Evolutionary conservation across 2,113 vertebrate species (phyloP).

Genomic region (Oostethus manadensis): DNA sequence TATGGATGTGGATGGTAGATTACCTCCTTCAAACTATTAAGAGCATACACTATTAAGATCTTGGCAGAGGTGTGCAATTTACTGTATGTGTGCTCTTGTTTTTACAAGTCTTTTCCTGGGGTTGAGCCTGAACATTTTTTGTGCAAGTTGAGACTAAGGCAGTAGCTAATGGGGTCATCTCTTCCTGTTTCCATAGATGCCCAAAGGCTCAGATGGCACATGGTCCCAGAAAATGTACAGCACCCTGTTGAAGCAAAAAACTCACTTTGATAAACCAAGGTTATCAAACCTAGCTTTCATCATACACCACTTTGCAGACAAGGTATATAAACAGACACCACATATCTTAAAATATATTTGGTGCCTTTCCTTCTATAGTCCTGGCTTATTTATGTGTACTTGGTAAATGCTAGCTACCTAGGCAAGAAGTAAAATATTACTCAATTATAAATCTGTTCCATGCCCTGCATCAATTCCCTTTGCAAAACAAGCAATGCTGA

Average conservation of each 20-base stretch:
- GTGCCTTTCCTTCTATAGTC: neutral
- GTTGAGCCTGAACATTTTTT: constrained; percentile 9
- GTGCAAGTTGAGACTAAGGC: constrained; percentile 48
- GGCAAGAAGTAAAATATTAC: neutral
- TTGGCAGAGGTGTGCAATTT: neutral
- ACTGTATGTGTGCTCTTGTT: neutral
- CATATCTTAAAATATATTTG: neutral
- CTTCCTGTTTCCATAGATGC: constrained; percentile 79
- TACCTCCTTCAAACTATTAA: neutral
- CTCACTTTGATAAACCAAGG: constrained; percentile 90
- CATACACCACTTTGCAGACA: constrained; percentile 95
- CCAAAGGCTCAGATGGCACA: constrained; percentile 89
- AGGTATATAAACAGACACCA: constrained; percentile 71
- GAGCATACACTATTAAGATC: neutral
- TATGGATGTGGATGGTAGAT: no score
- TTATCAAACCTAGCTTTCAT: constrained; percentile 94
- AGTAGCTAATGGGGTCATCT: constrained; percentile 42
- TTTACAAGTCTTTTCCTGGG: constrained; percentile 5
- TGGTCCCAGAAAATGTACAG: constrained; percentile 98
- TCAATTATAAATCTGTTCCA: constrained; percentile 5
- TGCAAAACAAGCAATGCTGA: constrained; percentile 15
- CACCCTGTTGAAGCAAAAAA: constrained; percentile 84
- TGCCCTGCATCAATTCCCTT: constrained; percentile 1
- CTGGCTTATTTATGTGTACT: neutral
- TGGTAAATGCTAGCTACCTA: neutral